phyloP scores from a whole-genome alignment of 2,888 invertebrate species.

The Lypha dubia region DNA sequence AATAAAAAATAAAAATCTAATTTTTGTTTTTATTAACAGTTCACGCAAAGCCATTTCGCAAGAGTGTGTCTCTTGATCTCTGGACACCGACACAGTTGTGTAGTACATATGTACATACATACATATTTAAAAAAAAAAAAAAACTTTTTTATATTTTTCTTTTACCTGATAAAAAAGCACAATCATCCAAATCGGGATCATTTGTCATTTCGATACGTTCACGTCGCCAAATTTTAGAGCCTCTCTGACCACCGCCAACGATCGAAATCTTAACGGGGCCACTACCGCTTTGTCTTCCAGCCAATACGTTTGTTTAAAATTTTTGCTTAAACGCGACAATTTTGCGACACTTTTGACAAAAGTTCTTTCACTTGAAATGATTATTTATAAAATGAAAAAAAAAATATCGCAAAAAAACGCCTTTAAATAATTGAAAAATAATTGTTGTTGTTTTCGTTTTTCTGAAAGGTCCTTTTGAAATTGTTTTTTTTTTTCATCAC shows the following conservation, averaged over 20 bases:
- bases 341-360: constrained; percentile 41
- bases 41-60: no score
- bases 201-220: constrained; percentile 89
- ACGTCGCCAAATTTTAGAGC: constrained; percentile 83
- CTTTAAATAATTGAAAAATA: neutral
- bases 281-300: constrained; percentile 82
- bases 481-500: neutral
- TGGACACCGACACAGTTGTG: no score
- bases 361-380: neutral
- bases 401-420: neutral
- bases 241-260: constrained; percentile 83
- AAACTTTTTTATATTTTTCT: neutral
- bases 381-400: no score
- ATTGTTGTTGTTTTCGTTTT: constrained; percentile 19
- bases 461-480: neutral
- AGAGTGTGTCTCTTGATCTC: no score
- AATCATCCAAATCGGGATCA: constrained; percentile 96
- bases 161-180: constrained; percentile 94
- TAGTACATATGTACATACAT: no score
- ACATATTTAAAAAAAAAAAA: no score
- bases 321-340: constrained; percentile 65
- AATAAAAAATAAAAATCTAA: no score
- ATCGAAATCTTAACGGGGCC: constrained; percentile 84
- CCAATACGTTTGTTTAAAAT: constrained; percentile 81
- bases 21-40: no score